Evolutionary conservation across 2,888 invertebrate genomes (phyloP), one percentile per base, ranked within the genome.

Genomic region (Plagodis dolabraria): DNA sequence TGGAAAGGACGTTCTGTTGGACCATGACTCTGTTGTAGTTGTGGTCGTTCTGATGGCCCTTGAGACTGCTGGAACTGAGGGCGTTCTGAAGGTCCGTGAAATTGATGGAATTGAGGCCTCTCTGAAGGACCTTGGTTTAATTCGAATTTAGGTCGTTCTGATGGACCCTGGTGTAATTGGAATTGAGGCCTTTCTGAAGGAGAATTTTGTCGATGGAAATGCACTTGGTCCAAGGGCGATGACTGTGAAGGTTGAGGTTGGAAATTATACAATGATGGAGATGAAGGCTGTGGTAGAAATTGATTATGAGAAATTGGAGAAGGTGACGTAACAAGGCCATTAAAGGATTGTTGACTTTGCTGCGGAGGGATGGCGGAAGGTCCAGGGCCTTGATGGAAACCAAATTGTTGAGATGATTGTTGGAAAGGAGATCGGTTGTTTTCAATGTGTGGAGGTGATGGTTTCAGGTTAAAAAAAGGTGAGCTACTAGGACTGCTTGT

Each of bases 381-480:
- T 65, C 86, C 83, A n/a, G 84, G 64, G 51, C 91, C 89, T 74
- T 89, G 89, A 65, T 92, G 92, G 75, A 93, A 93, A 73, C 84
- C 86, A 66, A 86, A 85, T 63, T 93, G 93, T 54, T 85, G 88
- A 63, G 87, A 87, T 34, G 85, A 79, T 67, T 89, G 86, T 34
- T 89, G 88, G 76, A 91, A 87, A 40, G 86, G 82, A 35, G 80
- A 84, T n/a, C 88, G 86, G 54, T 85, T 87, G 43, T 86, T 77
- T 72, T 93, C 93, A 61, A 87, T 70, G 34, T 83, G 84, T 6
- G 91, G 92, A 43, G 92, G 92, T 7, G 91, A 89, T 58, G 92
- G 93, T 61, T 89, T 92, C 0, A 91, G 79, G 56, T 92, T 93
- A 57, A 91, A 83, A 78, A 93, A 80, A 63, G 90, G 79, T 74